Conservation (phyloP, 2,888 invertebrate species). For the Dynastes grantii region DNA sequence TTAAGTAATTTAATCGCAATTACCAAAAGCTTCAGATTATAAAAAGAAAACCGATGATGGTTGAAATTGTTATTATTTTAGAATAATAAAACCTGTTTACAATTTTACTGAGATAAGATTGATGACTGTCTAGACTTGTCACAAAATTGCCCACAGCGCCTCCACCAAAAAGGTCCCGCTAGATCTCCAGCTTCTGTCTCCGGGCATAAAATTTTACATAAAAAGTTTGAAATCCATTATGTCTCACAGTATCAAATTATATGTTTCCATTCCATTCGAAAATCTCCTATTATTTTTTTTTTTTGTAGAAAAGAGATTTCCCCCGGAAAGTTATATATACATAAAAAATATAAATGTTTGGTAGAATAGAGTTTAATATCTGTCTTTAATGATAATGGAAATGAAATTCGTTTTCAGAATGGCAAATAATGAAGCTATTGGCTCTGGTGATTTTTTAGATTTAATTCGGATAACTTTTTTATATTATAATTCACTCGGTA, state of each 20-base stretch:
- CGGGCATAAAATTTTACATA: slow-evolving; percentile 19
- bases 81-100: neutral
- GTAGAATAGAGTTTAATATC: neutral
- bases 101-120: slow-evolving; percentile 27
- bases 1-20: neutral
- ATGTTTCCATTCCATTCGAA: neutral
- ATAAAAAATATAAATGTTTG: neutral
- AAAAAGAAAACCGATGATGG: no score
- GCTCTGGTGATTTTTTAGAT: no score
- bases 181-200: neutral
- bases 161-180: neutral
- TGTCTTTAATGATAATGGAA: neutral
- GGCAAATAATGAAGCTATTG: no score
- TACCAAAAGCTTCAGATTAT: neutral
- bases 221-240: slow-evolving; percentile 32
- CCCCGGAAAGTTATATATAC: no score
- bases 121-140: slow-evolving; percentile 6
- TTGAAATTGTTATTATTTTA: no score
- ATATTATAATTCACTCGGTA: no score
- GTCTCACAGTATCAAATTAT: slow-evolving; percentile 5
- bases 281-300: neutral
- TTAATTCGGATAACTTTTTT: no score
- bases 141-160: slow-evolving; percentile 8
- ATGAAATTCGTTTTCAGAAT: no score
- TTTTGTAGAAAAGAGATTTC: no score